Percentiles rank a stretch among this genome's conserved stretches.
These are phyloP conservation scores for Euura lappo DNA, from an alignment of 1,140 invertebrate species.

Conservation along the genomic window DNA sequence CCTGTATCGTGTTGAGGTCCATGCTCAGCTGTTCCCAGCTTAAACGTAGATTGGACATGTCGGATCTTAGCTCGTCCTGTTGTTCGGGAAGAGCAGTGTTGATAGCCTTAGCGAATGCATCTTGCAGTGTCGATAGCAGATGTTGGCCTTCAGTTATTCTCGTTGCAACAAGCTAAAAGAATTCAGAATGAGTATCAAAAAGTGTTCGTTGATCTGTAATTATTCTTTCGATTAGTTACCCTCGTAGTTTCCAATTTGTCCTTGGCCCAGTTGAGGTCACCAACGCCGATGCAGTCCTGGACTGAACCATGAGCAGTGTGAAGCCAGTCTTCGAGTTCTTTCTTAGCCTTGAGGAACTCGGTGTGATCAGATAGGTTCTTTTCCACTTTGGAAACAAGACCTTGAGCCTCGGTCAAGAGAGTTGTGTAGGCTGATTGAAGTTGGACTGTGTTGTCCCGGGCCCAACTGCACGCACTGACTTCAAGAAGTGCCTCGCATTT, in stretches of 20 bases:
- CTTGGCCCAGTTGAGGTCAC: constrained; percentile 77
- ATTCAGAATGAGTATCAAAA: constrained; percentile 21
- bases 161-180: constrained; percentile 66
- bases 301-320: constrained; percentile 77
- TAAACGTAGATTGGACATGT: constrained; percentile 76
- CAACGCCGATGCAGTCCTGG: constrained; percentile 81
- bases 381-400: constrained; percentile 81
- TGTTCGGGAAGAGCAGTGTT: constrained; percentile 81
- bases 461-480: constrained; percentile 79
- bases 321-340: constrained; percentile 83
- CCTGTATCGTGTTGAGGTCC: constrained; percentile 78
- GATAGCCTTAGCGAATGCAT: constrained; percentile 83
- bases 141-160: constrained; percentile 87
- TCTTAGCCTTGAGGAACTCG: constrained; percentile 85
- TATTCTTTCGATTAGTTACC: constrained; percentile 45
- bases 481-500: constrained; percentile 87
- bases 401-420: constrained; percentile 77
- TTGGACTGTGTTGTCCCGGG: constrained; percentile 85
- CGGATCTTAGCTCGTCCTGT: constrained; percentile 76
- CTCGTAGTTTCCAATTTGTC: constrained; percentile 84
- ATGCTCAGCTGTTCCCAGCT: constrained; percentile 85
- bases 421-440: constrained; percentile 81
- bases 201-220: neutral
- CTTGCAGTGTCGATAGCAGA: constrained; percentile 77
- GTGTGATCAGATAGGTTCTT: constrained; percentile 89